Base-by-base conservation (phyloP, 2,113 vertebrate genomes). In the Eleginops maclovinus region DNA sequence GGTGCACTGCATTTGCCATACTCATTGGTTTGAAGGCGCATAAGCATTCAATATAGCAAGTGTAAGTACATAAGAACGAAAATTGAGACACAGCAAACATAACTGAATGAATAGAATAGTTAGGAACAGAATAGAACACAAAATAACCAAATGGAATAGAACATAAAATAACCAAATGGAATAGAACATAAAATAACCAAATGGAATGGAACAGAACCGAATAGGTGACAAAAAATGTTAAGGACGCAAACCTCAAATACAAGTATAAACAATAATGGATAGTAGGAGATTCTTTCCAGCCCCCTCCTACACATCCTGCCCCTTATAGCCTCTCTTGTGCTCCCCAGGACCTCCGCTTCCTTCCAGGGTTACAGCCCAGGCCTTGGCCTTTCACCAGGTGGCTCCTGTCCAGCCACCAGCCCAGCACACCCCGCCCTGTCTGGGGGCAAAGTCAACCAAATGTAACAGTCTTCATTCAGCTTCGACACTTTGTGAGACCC, bases 321-420 rank as follows among this genome's bases (percentile, higher is more conserved):
- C 85, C 79, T 85, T 95, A 92, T 93, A 94, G 83, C 65, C 86
- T 49, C 66, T 61, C 19, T 17, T 74, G 26, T 75, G 75, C 84
- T 93, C 93, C 93, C 68, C 95, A 94, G 89, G 66, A 81, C 76
- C 91, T 92, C 88, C 88, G 92, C 93, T 95, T 96, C 96, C 97
- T 97, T 95, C 95, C 91, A 93, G 94, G 94, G 95, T 95, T 94
- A 95, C 61, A 89, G 93, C 88, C 94, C 95, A 96, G 92, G 87
- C 93, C 92, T 87, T 86, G 93, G 94, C 94, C 94, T 96, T 95
- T 96, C 93, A 92, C 91, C 90, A 90, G 92, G 93, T 94, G 90
- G 91, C 95, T 93, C 92, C 90, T 91, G 93, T 92, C 93, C 90
- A 88, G 87, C 92, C 88, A 91, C 92, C 90, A 87, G 49, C 44